phyloP scores from a whole-genome alignment of 2,888 invertebrate genomes.

The Onthophagus sagittarius region DNA sequence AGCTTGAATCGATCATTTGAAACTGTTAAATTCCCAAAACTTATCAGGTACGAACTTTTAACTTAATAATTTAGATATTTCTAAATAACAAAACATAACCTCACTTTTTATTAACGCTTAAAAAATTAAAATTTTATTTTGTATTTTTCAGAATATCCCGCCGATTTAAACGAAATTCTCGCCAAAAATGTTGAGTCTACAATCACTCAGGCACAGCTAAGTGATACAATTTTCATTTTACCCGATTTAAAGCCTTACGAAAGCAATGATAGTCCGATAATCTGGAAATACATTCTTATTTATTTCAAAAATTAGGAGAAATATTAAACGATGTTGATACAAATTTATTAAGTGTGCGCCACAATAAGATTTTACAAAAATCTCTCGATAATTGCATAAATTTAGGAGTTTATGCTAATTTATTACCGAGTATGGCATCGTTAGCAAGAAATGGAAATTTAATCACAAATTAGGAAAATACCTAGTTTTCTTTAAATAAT shows the following conservation, averaged over 20 bases:
- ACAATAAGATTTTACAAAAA: constrained; percentile 60
- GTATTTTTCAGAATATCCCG: constrained; percentile 33
- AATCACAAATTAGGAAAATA: too few relatives aligned
- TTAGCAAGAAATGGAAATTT: too few relatives aligned
- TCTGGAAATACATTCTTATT: constrained; percentile 51
- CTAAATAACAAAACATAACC: constrained; percentile 5
- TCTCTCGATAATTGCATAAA: constrained; percentile 61
- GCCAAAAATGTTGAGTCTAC: constrained; percentile 33
- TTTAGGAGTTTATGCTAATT: too few relatives aligned
- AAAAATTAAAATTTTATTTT: not conserved
- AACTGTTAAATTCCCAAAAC: constrained; percentile 30
- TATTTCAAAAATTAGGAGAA: constrained; percentile 45
- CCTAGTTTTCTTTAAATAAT: too few relatives aligned
- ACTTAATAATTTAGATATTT: not conserved
- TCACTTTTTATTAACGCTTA: not conserved
- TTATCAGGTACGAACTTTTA: constrained; percentile 25
- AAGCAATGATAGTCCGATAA: constrained; percentile 29
- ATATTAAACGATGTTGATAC: constrained; percentile 26
- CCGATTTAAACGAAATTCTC: constrained; percentile 35
- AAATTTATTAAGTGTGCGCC: constrained; percentile 60
- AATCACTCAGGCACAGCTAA: constrained; percentile 16
- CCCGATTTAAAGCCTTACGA: constrained; percentile 21
- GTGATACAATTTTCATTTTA: not conserved
- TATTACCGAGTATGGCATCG: too few relatives aligned
- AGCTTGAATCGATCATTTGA: constrained; percentile 29